Evolutionary conservation across 2,888 invertebrate genomes (phyloP).

Genomic region (Idaea biselata): DNA sequence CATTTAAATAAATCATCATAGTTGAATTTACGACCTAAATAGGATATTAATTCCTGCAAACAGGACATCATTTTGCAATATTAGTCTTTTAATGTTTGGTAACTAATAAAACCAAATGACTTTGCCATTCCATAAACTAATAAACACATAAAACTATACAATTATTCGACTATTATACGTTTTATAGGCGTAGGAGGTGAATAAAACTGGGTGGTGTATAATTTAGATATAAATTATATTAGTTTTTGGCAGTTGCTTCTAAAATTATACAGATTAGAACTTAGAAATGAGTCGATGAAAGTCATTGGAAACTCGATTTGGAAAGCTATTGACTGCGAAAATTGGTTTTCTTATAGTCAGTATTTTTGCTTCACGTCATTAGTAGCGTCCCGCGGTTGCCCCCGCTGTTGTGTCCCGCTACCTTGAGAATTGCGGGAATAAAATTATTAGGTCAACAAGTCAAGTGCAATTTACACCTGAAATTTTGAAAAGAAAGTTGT

Average conservation of each 20-base stretch:
- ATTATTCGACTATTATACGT: background rate
- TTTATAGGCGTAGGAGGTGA: background rate
- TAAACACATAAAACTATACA: background rate
- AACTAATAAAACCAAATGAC: background rate
- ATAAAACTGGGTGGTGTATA: background rate
- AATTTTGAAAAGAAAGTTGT: too few species aligned
- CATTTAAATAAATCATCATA: background rate
- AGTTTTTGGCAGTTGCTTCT: background rate
- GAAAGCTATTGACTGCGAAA: background rate
- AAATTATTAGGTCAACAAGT: too few species aligned
- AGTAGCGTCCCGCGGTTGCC: too few species aligned
- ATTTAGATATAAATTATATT: background rate
- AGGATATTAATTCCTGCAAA: background rate
- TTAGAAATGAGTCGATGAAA: too few species aligned
- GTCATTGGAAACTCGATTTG: background rate
- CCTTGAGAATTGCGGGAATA: too few species aligned
- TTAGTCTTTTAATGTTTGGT: background rate
- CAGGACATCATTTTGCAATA: background rate
- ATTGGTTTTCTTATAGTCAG: background rate
- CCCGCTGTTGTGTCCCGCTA: too few species aligned
- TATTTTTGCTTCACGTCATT: background rate
- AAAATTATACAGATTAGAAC: too few species aligned
- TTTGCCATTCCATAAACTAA: background rate
- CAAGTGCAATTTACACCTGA: too few species aligned
- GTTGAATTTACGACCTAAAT: background rate